These are phyloP conservation scores for Brachionus angularis DNA, from an alignment of 1,140 invertebrate genomes.

Conservation along the genomic window DNA sequence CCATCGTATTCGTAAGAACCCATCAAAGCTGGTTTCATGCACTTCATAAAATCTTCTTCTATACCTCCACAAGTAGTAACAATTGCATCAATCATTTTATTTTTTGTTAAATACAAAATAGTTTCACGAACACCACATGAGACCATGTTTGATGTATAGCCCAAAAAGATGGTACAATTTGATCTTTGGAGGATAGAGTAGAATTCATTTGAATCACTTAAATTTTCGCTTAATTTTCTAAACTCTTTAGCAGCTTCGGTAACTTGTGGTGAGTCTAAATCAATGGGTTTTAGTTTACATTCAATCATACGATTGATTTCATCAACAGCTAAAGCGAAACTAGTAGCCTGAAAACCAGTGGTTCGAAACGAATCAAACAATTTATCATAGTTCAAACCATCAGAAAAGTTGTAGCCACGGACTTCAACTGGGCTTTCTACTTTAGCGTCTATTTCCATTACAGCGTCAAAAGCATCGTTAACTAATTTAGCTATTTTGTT, in stretches of 20 bases:
- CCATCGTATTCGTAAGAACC: slow-evolving; percentile 82
- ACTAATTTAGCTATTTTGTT: slow-evolving; percentile 24
- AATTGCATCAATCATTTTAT: slow-evolving; percentile 88
- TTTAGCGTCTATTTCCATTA: slow-evolving; percentile 30
- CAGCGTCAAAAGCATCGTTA: slow-evolving; percentile 26
- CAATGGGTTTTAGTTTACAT: slow-evolving; percentile 3
- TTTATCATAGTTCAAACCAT: not conserved
- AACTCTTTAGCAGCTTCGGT: slow-evolving; percentile 19
- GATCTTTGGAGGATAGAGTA: slow-evolving; percentile 3
- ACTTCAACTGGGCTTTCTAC: slow-evolving; percentile 29
- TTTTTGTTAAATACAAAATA: slow-evolving; percentile 74
- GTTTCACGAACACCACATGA: slow-evolving; percentile 88
- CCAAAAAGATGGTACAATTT: slow-evolving; percentile 80
- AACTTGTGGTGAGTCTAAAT: not conserved
- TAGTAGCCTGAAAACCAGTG: slow-evolving; percentile 40
- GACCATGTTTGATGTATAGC: slow-evolving; percentile 95
- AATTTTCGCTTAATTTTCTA: not conserved
- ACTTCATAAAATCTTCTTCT: slow-evolving; percentile 99
- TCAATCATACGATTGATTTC: slow-evolving; percentile 29
- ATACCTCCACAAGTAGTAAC: slow-evolving; percentile 96
- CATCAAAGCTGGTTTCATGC: slow-evolving; percentile 84
- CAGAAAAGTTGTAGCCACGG: slow-evolving; percentile 13
- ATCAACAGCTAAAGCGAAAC: slow-evolving; percentile 27
- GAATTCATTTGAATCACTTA: not conserved
- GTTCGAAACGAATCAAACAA: slow-evolving; percentile 28